A percentile compares a stretch with the other conserved stretches of the same genome.
phyloP scores from a whole-genome alignment of 2,113 vertebrate genomes.

The Argyrosomus japonicus region DNA sequence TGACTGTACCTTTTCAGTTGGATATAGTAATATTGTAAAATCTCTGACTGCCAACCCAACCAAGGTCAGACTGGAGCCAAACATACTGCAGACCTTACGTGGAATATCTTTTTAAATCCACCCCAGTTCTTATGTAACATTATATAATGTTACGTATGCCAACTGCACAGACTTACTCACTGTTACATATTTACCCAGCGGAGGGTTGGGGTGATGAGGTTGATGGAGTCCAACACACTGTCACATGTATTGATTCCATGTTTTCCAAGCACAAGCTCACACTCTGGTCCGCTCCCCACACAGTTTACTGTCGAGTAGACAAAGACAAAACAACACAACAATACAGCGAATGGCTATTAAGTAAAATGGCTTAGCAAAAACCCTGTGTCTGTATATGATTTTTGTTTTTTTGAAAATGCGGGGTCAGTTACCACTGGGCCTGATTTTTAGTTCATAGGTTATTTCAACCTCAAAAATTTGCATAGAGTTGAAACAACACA shows the following conservation, averaged over 20 bases:
- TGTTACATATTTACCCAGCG: slow-evolving; percentile 65
- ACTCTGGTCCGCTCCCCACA: background rate
- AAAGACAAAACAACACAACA: slow-evolving; percentile 5
- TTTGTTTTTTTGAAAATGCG: background rate
- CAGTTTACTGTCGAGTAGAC: background rate
- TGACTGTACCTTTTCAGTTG: no score
- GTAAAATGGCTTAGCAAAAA: background rate
- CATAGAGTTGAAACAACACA: slow-evolving; percentile 30
- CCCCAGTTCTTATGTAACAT: slow-evolving; percentile 55
- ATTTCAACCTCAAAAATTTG: background rate
- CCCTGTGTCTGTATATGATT: background rate
- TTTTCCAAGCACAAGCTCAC: background rate
- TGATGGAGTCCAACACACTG: slow-evolving; percentile 51
- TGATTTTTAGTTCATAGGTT: background rate
- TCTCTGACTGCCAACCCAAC: background rate
- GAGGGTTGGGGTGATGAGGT: slow-evolving; percentile 19
- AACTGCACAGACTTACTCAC: slow-evolving; percentile 47
- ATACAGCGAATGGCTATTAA: background rate
- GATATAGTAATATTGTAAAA: no score
- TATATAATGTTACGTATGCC: slow-evolving; percentile 69
- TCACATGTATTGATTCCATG: slow-evolving; percentile 49
- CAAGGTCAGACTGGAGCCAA: slow-evolving; percentile 33
- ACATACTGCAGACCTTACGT: slow-evolving; percentile 8
- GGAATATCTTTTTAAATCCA: slow-evolving; percentile 37
- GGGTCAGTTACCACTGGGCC: background rate